These are phyloP conservation scores for Hippocampus barbouri DNA, from an alignment of 2,113 vertebrate species.

Conservation along the genomic window DNA sequence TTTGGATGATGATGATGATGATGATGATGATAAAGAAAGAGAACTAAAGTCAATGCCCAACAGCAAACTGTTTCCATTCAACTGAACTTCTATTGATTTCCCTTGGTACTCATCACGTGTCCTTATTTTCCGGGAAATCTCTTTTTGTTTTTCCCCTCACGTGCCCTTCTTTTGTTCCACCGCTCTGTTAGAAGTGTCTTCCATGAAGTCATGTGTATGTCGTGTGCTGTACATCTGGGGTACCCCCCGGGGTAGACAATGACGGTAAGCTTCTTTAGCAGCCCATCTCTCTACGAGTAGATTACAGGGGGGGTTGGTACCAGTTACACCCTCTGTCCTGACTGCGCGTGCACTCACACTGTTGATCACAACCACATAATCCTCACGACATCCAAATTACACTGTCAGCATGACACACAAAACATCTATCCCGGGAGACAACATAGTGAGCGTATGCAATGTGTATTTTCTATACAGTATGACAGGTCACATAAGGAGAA, in stretches of 20 bases:
- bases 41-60: background rate
- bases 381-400: conserved; percentile 29
- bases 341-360: conserved; percentile 40
- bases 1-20: too few relatives aligned
- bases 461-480: too few relatives aligned
- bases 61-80: background rate
- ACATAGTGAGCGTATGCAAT: too few relatives aligned
- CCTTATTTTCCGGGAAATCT: conserved; percentile 22
- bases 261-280: conserved; percentile 61
- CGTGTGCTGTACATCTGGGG: conserved; percentile 44
- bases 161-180: background rate
- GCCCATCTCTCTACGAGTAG: conserved; percentile 58
- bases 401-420: conserved; percentile 23
- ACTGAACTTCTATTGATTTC: conserved; percentile 49
- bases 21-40: too few relatives aligned
- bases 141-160: conserved; percentile 12
- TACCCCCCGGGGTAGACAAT: conserved; percentile 40
- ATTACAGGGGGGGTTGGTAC: conserved; percentile 58
- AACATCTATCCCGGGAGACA: background rate
- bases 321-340: conserved; percentile 46
- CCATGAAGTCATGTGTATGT: conserved; percentile 15
- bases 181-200: background rate
- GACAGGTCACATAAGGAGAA: too few relatives aligned
- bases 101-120: conserved; percentile 26
- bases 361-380: conserved; percentile 47